phyloP scores from a whole-genome alignment of 2,113 vertebrate genomes.

The Dromaius novaehollandiae region DNA sequence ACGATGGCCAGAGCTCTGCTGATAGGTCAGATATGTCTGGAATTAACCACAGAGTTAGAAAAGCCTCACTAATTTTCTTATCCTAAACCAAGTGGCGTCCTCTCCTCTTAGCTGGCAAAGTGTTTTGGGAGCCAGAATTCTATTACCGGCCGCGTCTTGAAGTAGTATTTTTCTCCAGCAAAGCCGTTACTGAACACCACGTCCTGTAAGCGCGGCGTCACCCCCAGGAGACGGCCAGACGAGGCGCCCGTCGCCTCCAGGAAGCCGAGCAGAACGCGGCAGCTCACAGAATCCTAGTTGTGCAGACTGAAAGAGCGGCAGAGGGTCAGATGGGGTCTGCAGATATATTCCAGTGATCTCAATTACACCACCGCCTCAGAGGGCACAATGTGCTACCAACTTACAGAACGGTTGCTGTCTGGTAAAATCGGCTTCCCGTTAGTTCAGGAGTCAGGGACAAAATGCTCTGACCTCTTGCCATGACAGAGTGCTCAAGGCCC shows the following conservation, averaged over 20 bases:
- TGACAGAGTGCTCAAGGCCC: neutral
- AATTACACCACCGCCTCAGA: neutral
- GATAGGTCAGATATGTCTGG: neutral
- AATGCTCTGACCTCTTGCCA: neutral
- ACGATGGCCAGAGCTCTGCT: neutral
- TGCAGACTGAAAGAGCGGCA: neutral
- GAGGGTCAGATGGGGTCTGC: neutral
- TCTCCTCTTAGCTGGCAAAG: neutral
- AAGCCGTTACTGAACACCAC: neutral
- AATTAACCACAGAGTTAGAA: neutral
- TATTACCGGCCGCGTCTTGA: neutral
- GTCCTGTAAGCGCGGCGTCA: neutral
- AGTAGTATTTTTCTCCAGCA: neutral
- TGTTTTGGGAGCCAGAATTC: neutral
- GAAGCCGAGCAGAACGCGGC: neutral
- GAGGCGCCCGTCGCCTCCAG: neutral
- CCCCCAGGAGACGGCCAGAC: neutral
- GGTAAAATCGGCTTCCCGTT: neutral
- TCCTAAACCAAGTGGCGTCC: neutral
- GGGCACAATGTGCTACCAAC: neutral
- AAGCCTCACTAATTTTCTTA: neutral
- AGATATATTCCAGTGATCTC: neutral
- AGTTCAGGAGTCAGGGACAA: neutral
- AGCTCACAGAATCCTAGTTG: neutral
- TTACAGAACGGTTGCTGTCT: neutral